A percentile compares a stretch with the other conserved stretches of the same genome.
Conservation (phyloP, 2,888 invertebrate species). For the Campopleginae sp. region DNA sequence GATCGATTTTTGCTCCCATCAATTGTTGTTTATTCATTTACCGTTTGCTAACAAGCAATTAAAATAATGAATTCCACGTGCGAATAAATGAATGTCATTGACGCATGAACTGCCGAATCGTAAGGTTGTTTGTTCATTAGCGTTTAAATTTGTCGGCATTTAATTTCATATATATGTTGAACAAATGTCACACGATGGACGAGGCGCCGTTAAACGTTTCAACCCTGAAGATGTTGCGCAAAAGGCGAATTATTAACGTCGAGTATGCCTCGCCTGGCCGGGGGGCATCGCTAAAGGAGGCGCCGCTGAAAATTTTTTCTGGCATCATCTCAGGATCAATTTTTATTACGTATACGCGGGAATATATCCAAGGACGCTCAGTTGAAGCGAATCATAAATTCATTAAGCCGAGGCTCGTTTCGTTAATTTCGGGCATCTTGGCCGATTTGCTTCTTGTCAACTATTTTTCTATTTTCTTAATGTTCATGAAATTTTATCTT, state of each 20-base stretch:
- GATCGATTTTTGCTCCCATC: neutral
- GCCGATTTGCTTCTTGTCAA: neutral
- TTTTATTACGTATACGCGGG: conserved; percentile 11
- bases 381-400: conserved; percentile 29
- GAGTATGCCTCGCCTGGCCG: conserved; percentile 39
- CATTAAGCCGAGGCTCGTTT: conserved; percentile 27
- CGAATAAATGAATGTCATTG: neutral
- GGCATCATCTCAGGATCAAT: conserved; percentile 33
- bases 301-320: conserved; percentile 27
- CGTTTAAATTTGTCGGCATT: conserved; percentile 16
- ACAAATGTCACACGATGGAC: conserved; percentile 28
- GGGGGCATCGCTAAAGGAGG: conserved; percentile 33
- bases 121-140: conserved; percentile 15
- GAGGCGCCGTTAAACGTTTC: conserved; percentile 19
- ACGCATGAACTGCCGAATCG: conserved; percentile 1
- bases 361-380: conserved; percentile 38
- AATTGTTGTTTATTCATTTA: neutral
- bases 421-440: neutral
- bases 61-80: neutral
- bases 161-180: neutral
- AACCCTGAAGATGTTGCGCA: conserved; percentile 48
- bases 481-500: neutral
- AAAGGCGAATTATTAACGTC: conserved; percentile 27
- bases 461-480: neutral
- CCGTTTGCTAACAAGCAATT: neutral